Conservation (phyloP, 2,888 invertebrate genomes). For the Dorcus parallelipipedus region DNA sequence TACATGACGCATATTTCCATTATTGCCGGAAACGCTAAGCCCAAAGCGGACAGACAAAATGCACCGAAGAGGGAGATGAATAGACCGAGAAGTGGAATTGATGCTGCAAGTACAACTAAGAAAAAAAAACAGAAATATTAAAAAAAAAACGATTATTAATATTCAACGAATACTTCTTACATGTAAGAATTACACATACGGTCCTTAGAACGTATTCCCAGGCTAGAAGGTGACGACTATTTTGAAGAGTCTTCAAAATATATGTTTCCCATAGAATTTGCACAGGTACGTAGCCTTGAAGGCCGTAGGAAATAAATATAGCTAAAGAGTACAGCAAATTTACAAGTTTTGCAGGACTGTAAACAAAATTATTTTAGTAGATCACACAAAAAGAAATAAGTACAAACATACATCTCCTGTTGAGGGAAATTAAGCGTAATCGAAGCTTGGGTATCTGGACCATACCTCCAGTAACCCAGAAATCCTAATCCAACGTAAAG, state of each 20-base stretch:
- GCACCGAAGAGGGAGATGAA: constrained; percentile 77
- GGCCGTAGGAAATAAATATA: constrained; percentile 78
- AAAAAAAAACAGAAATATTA: constrained; percentile 30
- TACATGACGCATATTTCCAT: constrained; percentile 72
- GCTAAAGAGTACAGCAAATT: constrained; percentile 63
- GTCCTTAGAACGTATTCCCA: constrained; percentile 46
- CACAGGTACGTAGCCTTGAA: constrained; percentile 88
- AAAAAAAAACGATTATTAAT: background rate
- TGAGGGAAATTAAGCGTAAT: constrained; percentile 79
- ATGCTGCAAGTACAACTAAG: constrained; percentile 68
- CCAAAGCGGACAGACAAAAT: constrained; percentile 68
- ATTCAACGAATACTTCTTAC: constrained; percentile 36
- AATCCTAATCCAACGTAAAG: constrained; percentile 79
- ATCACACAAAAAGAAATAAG: background rate
- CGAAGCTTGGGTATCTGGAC: constrained; percentile 64
- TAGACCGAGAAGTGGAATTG: constrained; percentile 67
- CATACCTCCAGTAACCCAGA: constrained; percentile 82
- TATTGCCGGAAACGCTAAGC: constrained; percentile 71
- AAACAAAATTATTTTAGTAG: constrained; percentile 19
- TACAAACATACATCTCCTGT: constrained; percentile 51
- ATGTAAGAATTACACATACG: constrained; percentile 44
- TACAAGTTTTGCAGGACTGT: constrained; percentile 62
- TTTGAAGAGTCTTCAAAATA: constrained; percentile 41
- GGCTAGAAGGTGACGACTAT: constrained; percentile 31
- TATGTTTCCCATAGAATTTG: constrained; percentile 68